Base-by-base conservation (phyloP, 2,113 vertebrate genomes). In the Bos javanicus region DNA sequence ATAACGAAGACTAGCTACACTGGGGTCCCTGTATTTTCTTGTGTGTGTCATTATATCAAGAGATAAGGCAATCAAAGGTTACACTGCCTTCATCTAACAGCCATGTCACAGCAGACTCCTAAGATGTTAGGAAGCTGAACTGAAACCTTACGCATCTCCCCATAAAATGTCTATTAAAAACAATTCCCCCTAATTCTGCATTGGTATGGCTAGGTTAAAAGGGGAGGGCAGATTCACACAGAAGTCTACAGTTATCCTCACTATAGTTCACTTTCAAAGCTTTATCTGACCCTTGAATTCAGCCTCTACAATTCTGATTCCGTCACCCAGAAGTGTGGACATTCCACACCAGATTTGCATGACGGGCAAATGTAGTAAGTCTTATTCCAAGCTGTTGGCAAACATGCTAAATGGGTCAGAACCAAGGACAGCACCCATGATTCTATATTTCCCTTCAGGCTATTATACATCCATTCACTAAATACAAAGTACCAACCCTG, bases 341-440 rank as follows among this genome's bases (percentile, higher is more conserved):
- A 52, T 36, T 56, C 67, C 87, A 43, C 25, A 30, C 43, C 15
- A 81, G 52, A 56, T 83, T 52, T 78, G 46, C 56, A 78, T 9
- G 25, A 30, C 2, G 16, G 43, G 48, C 46, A 60, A 86, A 76
- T 6, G 78, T 8, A 39, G 5, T 14, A 33, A 56, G n/a, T 56
- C 46, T 91, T 25, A 84, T n/a, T 30, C 26, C 25, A 74, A 64
- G 30, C 11, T 43, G 60, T 36, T 28, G 94, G 83, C 52, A 83
- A 86, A 60, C 28, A 64, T 0, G 15, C 11, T 36, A 95, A 95
- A 85, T 39, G 93, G 97, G 67, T 97, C 97, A 98, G 95, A 97
- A 97, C 98, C 96, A 98, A 98, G 98, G 97, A 98, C 95, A 98
- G 97, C 98, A 97, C 85, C 95, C 83, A 46, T 0, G 19, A 48